Evolutionary conservation across 2,113 vertebrate species (phyloP), one percentile per base, ranked within the genome.

Genomic region (Nerophis lumbriciformis): DNA sequence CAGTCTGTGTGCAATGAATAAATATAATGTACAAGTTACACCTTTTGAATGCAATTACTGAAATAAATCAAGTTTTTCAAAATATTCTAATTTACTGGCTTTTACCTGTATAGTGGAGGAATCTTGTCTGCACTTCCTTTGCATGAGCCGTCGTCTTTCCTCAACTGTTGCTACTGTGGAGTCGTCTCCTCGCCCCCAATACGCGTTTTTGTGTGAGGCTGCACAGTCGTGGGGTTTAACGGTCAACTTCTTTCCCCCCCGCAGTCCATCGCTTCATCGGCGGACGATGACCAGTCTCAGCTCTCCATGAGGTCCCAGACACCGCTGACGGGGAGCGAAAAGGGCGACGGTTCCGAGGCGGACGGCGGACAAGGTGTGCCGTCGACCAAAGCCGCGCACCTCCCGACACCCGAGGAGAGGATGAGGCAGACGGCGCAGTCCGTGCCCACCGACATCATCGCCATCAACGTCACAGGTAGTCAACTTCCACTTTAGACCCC

Each of bases 381-480:
- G 70, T 91, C 92, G 91, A 90, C 87, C 75, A 94, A 93, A 81
- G 86, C 88, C 15, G 68, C 89, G 9, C 89, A 91, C 5, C 85
- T 99, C 75, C 97, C 96, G 57, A 99, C 97, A 0, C 97, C 97
- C 5, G 95, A 99, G 78, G 94, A 99, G 90, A 96, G 93, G 87
- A 99, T 98, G 93, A 90, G 96, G 54, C 94, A 89, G 64, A 92
- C 92, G 39, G 96, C 97, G 1, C 88, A 94, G 70, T 89, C 94
- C 0, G 91, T 99, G 81, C 93, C 93, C 61, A 93, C 94, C 6
- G 94, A 95, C 70, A 92, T 98, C 61, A 87, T 99, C 63, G 91
- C 97, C 49, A 99, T 99, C 85, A 96, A 99, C 71, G 89, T 99
- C 82, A 94, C 97, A 73, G 97, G 97, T 97, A 92, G 4, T 56